Conservation (phyloP, 2,888 invertebrate species). For the Glyphotaelius pellucidus region DNA sequence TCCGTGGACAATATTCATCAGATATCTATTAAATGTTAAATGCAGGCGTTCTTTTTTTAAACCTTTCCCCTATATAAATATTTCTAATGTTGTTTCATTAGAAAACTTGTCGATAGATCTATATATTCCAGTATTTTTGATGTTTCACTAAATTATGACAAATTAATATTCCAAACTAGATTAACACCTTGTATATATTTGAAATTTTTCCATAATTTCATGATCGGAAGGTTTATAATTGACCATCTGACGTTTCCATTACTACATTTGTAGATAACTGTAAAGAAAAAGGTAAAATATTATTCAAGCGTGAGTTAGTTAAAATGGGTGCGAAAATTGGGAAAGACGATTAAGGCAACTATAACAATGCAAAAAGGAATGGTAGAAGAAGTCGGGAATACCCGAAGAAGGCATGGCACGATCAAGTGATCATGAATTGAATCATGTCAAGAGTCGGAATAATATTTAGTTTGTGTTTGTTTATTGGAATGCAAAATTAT, state of each 20-base stretch:
- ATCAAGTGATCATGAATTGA: too few relatives aligned
- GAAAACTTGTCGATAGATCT: neutral
- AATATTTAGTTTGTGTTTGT: too few relatives aligned
- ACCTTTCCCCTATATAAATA: neutral
- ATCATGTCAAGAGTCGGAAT: too few relatives aligned
- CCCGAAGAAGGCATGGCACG: too few relatives aligned
- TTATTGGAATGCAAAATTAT: too few relatives aligned
- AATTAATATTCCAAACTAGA: neutral
- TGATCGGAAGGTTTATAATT: too few relatives aligned
- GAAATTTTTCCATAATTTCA: neutral
- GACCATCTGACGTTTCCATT: neutral
- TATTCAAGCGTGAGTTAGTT: neutral
- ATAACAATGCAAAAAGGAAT: too few relatives aligned
- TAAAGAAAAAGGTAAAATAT: neutral
- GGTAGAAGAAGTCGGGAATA: too few relatives aligned
- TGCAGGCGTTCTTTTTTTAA: neutral
- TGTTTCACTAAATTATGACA: neutral
- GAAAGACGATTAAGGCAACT: too few relatives aligned
- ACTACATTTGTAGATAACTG: neutral
- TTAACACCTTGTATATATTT: neutral
- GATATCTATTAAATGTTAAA: neutral
- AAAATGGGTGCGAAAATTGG: neutral
- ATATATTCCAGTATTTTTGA: neutral
- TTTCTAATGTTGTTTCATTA: neutral
- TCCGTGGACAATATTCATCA: neutral